Percentiles rank a stretch among this genome's conserved stretches.
phyloP scores from a whole-genome alignment of 2,797 vertebrate species.

The Mionectes olivaceus region DNA sequence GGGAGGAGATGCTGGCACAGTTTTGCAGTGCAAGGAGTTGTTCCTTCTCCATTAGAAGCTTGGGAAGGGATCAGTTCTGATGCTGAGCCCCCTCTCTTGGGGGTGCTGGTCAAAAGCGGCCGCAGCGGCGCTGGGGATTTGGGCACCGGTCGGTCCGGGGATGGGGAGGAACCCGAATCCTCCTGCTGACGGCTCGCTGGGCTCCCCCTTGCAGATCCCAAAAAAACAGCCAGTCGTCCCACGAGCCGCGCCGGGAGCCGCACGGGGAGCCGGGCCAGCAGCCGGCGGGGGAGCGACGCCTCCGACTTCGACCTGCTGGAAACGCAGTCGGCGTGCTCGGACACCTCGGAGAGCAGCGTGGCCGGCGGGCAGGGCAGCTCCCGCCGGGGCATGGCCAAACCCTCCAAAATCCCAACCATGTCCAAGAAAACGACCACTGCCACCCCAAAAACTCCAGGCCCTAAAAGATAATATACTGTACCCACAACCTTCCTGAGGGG shows the following conservation, averaged over 20 bases:
- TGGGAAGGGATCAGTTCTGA: accelerated
- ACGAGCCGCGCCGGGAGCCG: slow-evolving; percentile 92
- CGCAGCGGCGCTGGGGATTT: not conserved
- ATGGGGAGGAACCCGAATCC: not conserved
- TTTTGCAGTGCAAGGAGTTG: not conserved
- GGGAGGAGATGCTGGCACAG: not conserved
- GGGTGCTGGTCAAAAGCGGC: not conserved
- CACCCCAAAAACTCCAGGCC: slow-evolving; percentile 87
- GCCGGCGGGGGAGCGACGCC: slow-evolving; percentile 93
- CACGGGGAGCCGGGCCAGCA: slow-evolving; percentile 90
- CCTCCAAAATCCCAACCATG: slow-evolving; percentile 97
- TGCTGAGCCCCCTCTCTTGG: accelerated
- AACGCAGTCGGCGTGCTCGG: slow-evolving; percentile 92
- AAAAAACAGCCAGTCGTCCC: slow-evolving; percentile 87
- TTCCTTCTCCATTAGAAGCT: not conserved
- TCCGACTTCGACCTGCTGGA: slow-evolving; percentile 96
- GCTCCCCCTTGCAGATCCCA: slow-evolving; percentile 82
- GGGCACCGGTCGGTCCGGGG: accelerated
- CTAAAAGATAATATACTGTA: slow-evolving; percentile 88
- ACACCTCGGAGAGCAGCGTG: slow-evolving; percentile 91
- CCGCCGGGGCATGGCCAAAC: slow-evolving; percentile 81
- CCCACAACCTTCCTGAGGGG: not conserved
- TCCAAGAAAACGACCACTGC: slow-evolving; percentile 87
- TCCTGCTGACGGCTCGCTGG: accelerated
- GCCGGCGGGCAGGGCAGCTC: slow-evolving; percentile 82